phyloP scores from a whole-genome alignment of 1,140 invertebrate genomes.

The Chlorops oryzae region DNA sequence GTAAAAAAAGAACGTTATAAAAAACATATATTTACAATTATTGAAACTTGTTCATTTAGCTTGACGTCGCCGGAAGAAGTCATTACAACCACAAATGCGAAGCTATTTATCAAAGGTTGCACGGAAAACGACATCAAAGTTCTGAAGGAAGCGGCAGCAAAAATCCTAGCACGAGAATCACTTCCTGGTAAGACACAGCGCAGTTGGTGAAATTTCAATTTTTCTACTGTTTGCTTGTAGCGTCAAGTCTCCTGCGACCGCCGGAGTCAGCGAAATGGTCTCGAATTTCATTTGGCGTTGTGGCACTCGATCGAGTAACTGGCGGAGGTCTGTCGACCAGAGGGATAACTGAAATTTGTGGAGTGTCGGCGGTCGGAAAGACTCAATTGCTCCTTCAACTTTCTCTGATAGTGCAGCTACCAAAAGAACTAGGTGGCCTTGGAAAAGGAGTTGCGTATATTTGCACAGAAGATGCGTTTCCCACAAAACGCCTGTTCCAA shows the following conservation, averaged over 20 bases:
- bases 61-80: too few species aligned
- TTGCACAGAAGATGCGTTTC: constrained; percentile 70
- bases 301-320: constrained; percentile 55
- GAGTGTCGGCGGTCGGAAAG: constrained; percentile 76
- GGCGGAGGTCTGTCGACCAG: constrained; percentile 66
- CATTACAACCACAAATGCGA: too few species aligned
- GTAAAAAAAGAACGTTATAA: too few species aligned
- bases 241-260: constrained; percentile 17
- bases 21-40: too few species aligned
- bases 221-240: constrained; percentile 2
- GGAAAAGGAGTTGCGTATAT: constrained; percentile 63
- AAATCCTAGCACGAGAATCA: constrained; percentile 29
- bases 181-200: constrained; percentile 21
- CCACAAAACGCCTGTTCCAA: constrained; percentile 59
- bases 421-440: constrained; percentile 31
- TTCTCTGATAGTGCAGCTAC: constrained; percentile 46
- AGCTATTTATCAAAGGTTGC: constrained; percentile 17
- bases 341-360: constrained; percentile 77
- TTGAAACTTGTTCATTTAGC: too few species aligned
- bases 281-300: constrained; percentile 57
- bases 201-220: too few species aligned
- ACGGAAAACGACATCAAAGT: constrained; percentile 36
- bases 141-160: constrained; percentile 37
- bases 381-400: constrained; percentile 78
- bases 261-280: constrained; percentile 35